Percentiles rank a stretch among this genome's conserved stretches.
phyloP scores from a whole-genome alignment of 2,113 vertebrate genomes.

The Burhinus oedicnemus region DNA sequence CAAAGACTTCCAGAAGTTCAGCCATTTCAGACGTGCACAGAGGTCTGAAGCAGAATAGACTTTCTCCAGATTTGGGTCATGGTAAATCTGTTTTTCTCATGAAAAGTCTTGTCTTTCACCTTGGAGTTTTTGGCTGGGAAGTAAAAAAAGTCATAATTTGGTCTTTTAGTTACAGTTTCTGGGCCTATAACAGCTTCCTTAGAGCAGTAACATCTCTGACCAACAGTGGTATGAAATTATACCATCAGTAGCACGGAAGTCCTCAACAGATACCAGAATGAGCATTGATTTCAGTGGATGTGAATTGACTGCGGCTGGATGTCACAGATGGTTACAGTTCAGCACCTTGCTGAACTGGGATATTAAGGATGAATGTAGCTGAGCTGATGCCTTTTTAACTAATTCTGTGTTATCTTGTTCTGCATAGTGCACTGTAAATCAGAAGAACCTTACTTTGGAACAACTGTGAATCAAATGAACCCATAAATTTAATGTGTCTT shows the following conservation, averaged over 20 bases:
- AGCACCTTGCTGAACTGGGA: neutral
- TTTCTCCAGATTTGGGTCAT: neutral
- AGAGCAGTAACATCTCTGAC: neutral
- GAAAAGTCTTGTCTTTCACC: neutral
- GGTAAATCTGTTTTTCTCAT: neutral
- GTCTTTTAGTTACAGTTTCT: neutral
- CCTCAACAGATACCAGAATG: neutral
- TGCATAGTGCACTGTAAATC: neutral
- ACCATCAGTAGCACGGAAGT: neutral
- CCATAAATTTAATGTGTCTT: neutral
- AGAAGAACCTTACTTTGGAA: neutral
- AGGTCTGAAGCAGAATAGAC: neutral
- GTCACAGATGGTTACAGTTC: neutral
- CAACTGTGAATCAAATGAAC: neutral
- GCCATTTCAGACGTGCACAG: neutral
- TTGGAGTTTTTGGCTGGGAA: neutral
- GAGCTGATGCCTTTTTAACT: neutral
- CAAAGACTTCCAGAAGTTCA: neutral
- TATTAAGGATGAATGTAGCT: neutral
- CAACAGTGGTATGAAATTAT: neutral
- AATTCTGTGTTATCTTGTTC: rapidly evolving
- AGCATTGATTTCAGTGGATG: neutral
- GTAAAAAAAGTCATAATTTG: neutral
- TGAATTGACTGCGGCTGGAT: neutral
- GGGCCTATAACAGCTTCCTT: neutral